Base-by-base conservation (phyloP, 1,140 invertebrate genomes). In the Platyscapa corneri region DNA sequence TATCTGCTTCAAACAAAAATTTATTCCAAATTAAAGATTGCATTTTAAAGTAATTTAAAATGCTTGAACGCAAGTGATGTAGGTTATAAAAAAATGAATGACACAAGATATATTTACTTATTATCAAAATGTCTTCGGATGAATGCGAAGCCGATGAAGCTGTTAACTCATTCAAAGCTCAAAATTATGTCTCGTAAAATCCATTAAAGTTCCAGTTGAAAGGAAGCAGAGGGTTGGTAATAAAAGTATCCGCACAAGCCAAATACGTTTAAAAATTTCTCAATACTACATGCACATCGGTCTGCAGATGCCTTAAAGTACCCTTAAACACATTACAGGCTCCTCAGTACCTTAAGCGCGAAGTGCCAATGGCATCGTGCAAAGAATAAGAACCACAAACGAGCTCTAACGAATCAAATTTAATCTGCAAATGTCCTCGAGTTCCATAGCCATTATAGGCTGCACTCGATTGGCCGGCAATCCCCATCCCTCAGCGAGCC, bases 401-500 rank as follows among this genome's bases (percentile, higher is more conserved):
- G 65, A 64, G 37, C 78, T 49, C 64, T 67, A 82, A 76, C 84
- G 84, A 85, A 81, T 85, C 84, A 67, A 85, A 76, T 81, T 76
- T 76, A 76, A 84, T 84, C 76, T 84, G 32, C 32, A 79, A 70
- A 60, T 46, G 64, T 65, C 67, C 84, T 76, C 53, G 16, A 67
- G 56, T 82, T 53, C 77, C 79, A 32, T 10, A 64, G 77, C 39
- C 84, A 85, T 77, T 67, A 77, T 76, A 76, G 32, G n/a, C 67
- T n/a, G 39, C 49, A n/a, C 32, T 14, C 77, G 56, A 85, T 85
- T 82, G 84, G 84, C 39, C 56, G 3, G 56, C 56, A 2, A 60
- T 20, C 30, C 53, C n/a, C 70, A 3, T 27, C 23, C 23, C 23
- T 27, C 23, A 60, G 20, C 64, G 64, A 32, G 49, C 42, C 32